A percentile compares a stretch with the other conserved stretches of the same genome.
Evolutionary conservation across 2,797 vertebrate genomes (phyloP).

Genomic region (Leptodactylus fallax): DNA sequence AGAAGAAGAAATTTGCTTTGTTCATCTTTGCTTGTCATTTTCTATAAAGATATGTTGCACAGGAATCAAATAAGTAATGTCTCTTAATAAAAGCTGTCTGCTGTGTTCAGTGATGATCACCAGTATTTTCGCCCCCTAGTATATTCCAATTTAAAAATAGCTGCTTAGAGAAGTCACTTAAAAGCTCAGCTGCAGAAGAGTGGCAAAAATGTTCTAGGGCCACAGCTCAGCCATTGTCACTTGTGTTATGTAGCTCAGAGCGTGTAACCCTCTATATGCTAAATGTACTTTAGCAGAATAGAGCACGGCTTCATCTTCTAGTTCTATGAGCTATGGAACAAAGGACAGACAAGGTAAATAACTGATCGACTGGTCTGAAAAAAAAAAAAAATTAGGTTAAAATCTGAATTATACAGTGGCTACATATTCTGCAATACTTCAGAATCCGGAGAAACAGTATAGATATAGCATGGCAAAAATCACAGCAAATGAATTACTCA

Average conservation of each 20-base stretch:
- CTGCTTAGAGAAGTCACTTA: constrained; percentile 58
- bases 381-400: not conserved
- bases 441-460: too few species aligned
- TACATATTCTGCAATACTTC: not conserved
- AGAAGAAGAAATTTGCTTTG: constrained; percentile 59
- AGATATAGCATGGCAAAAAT: too few species aligned
- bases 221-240: constrained; percentile 46
- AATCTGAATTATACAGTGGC: too few species aligned
- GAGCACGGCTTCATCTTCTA: not conserved
- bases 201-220: constrained; percentile 53
- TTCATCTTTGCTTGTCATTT: constrained; percentile 62
- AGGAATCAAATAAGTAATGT: constrained; percentile 58
- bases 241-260: constrained; percentile 20
- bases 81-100: constrained; percentile 63
- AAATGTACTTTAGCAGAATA: too few species aligned
- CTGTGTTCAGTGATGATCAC: constrained; percentile 60
- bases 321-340: not conserved
- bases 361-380: not conserved
- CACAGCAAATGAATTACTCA: too few species aligned
- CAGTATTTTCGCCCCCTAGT: constrained; percentile 49
- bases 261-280: constrained; percentile 24
- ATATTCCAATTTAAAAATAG: constrained; percentile 60
- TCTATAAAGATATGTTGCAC: constrained; percentile 62
- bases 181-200: constrained; percentile 60
- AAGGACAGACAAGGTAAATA: not conserved